These are phyloP conservation scores for Sebastes taczanowskii DNA, from an alignment of 2,797 vertebrate species.

Conservation along the genomic window DNA sequence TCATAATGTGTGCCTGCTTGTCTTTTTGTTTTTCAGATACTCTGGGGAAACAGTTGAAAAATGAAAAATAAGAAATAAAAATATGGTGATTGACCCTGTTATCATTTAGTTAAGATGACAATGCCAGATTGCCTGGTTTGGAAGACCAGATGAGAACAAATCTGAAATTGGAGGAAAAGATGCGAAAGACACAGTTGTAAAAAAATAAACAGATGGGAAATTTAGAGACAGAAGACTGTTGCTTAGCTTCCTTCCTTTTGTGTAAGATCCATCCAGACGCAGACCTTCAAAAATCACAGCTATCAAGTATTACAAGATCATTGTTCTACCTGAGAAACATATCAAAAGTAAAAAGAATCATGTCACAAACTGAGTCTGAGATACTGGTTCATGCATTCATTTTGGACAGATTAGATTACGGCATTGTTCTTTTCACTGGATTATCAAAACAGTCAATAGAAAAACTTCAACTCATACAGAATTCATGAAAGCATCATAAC, in stretches of 20 bases:
- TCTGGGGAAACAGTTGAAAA: not conserved
- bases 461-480: not conserved
- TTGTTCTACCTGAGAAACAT: not conserved
- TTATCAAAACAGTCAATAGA: not conserved
- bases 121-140: not conserved
- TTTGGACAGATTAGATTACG: not conserved
- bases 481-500: not conserved
- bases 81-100: not conserved
- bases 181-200: not conserved
- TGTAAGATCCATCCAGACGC: not conserved
- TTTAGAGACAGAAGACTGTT: not conserved
- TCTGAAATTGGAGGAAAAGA: not conserved
- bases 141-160: not conserved
- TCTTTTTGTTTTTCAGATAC: not conserved
- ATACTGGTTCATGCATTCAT: not conserved
- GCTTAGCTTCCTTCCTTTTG: not conserved
- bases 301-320: not conserved
- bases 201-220: not conserved
- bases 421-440: not conserved
- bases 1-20: not conserved
- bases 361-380: not conserved
- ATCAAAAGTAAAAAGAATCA: not conserved
- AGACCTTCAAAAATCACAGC: not conserved
- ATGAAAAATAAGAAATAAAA: not conserved
- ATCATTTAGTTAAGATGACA: not conserved